Evolutionary conservation across 2,888 invertebrate genomes (phyloP), one percentile per base, ranked within the genome.

Genomic region (Eupithecia centaureata): DNA sequence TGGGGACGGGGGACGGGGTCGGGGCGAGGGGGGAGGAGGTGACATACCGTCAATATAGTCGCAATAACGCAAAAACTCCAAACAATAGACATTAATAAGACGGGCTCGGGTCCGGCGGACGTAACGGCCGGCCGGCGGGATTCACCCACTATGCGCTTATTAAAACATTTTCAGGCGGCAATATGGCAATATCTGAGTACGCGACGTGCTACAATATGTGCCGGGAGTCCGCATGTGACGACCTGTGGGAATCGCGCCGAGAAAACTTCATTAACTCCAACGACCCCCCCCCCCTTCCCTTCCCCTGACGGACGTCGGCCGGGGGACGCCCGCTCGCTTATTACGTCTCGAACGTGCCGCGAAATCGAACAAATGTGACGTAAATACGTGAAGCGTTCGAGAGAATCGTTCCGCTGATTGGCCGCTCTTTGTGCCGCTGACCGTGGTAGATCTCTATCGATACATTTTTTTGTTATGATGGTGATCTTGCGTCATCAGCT

Each of bases 201-300:
- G 87, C 86, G 82, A 88, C 91, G 91, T 89, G 91, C 86, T 72
- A 89, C 92, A 92, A 92, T 92, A 91, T 92, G 92, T 91, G 90
- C 83, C 75, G 83, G 87, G 89, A 90, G 90, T 91, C 90, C 89
- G 87, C 90, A 92, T 92, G 90, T 92, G 92, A 91, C 92, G 93
- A 93, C 94, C 93, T 89, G 92, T 90, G 94, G 93, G 93, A 93
- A 90, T 93, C 92, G 87, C 86, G 86, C 86, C 85, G 90, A 91
- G 92, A 91, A 93, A 94, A 94, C 93, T 94, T 94, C 93, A 94
- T 94, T 94, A 94, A 93, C 92, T 90, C 89, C 86, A 84, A 85
- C 89, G 86, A 86, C 86, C 85, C 84, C 85, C 85, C 77, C 74
- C 74, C 77, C 74, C 8, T 5, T 13, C 77, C 79, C 78, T n/a